These are phyloP conservation scores for Parnassius smintheus DNA, from an alignment of 2,888 invertebrate species.

Conservation along the genomic window DNA sequence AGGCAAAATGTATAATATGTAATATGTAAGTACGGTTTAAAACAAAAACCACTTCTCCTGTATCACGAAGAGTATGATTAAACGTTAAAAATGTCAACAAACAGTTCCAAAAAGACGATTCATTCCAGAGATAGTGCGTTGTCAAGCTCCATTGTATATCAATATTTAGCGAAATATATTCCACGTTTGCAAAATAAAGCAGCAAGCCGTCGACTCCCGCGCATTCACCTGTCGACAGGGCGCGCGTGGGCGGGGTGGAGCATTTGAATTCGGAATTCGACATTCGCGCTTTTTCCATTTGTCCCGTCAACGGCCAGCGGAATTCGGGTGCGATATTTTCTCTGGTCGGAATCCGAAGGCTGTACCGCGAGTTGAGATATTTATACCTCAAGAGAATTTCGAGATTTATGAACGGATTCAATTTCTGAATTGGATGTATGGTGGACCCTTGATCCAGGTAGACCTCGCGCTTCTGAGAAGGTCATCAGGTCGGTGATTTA, in stretches of 20 bases:
- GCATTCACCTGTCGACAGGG: constrained; percentile 72
- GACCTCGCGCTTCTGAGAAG: constrained; percentile 35
- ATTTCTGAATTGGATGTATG: constrained; percentile 57
- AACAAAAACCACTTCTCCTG: not conserved
- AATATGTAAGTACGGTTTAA: not conserved
- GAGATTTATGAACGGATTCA: constrained; percentile 59
- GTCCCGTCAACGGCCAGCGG: constrained; percentile 64
- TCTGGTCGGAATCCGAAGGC: constrained; percentile 72
- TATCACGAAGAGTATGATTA: not conserved
- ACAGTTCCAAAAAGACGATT: not conserved
- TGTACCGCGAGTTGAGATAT: constrained; percentile 69
- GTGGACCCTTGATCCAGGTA: constrained; percentile 59
- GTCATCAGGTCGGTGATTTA: constrained; percentile 27
- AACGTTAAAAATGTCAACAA: constrained; percentile 2
- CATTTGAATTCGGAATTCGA: constrained; percentile 52
- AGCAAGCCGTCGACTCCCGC: constrained; percentile 57
- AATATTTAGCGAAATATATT: constrained; percentile 69
- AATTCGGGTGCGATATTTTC: constrained; percentile 81
- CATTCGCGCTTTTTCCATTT: constrained; percentile 68
- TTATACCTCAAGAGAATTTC: constrained; percentile 57
- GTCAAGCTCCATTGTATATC: constrained; percentile 60
- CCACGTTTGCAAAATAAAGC: constrained; percentile 60
- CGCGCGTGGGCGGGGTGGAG: constrained; percentile 65
- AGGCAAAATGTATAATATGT: too few species aligned
- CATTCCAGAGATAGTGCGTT: constrained; percentile 1